Evolutionary conservation across 2,888 invertebrate species (phyloP).

Genomic region (Meteorus colon): DNA sequence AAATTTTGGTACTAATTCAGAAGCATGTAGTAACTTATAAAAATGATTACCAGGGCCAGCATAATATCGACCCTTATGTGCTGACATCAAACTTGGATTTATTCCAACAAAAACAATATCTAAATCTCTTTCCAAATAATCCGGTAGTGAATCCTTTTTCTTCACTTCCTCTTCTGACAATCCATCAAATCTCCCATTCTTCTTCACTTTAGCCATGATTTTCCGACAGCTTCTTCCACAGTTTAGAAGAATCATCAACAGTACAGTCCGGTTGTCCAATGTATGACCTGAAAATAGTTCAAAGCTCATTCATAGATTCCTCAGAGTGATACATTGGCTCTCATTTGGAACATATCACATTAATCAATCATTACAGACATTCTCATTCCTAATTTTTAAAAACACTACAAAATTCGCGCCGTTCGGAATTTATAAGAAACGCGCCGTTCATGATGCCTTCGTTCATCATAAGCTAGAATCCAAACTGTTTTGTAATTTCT

Average conservation of each 20-base stretch:
- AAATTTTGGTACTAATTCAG: slow-evolving; percentile 61
- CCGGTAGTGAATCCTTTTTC: slow-evolving; percentile 62
- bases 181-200: slow-evolving; percentile 67
- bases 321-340: background rate
- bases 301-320: background rate
- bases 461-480: no score
- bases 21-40: slow-evolving; percentile 67
- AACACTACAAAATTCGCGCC: no score
- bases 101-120: slow-evolving; percentile 69
- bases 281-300: background rate
- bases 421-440: no score
- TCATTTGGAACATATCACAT: no score
- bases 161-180: slow-evolving; percentile 66
- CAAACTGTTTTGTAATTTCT: no score
- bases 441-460: no score
- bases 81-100: slow-evolving; percentile 69
- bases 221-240: background rate
- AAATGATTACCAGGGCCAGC: slow-evolving; percentile 72
- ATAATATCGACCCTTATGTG: slow-evolving; percentile 69
- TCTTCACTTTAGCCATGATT: slow-evolving; percentile 39
- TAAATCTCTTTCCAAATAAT: slow-evolving; percentile 62
- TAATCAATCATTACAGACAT: no score
- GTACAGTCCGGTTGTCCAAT: background rate
- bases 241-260: background rate
- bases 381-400: no score